Base-by-base conservation (phyloP, 2,113 vertebrate species). In the Ptychochromis oligacanthus region DNA sequence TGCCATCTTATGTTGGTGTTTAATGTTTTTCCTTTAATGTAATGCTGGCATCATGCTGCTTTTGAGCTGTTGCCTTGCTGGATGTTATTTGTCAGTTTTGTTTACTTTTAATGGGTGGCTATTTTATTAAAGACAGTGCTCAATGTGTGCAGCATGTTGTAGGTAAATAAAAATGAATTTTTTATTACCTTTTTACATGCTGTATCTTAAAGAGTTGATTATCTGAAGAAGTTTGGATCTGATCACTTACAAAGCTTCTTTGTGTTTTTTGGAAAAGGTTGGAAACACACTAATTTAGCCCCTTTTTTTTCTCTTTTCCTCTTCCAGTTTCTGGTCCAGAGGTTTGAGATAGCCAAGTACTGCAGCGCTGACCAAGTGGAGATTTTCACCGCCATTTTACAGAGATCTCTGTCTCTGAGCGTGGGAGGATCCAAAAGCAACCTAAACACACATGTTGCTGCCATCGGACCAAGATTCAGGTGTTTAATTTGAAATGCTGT, bases 321-420 rank as follows among this genome's bases (percentile, higher is more conserved):
- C 18, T 60, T 77, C 5, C 72, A 99, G 98, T 99, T 99, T 92
- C 93, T 99, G 93, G 96, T 97, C 82, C 98, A 99, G 91, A 95
- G 98, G 31, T 99, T 99, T 87, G 98, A 99, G 92, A 99, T 99
- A 15, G 98, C 98, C 75, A 99, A 99, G 82, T 99, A 99, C 94
- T 97, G 98, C 95, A 99, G 98, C 77, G 97, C 96, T 2, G 98
- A 99, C 94, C 98, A 99, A 85, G 97, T 99, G 92, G 98, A 99
- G 94, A 99, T 99, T 82, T 99, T 99, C 93, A 97, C 96, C 52
- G 94, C 96, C 83, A 95, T 99, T 77, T 93, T 99, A 26, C 98
- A 99, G 93, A 94, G 98, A 6, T 98, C 98, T 6, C 94, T 99
- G 58, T 97, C 97, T 0, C 89, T 99, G 58, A 97, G 95, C 67